Evolutionary conservation across 2,113 vertebrate genomes (phyloP).

Genomic region (Geococcyx californianus): DNA sequence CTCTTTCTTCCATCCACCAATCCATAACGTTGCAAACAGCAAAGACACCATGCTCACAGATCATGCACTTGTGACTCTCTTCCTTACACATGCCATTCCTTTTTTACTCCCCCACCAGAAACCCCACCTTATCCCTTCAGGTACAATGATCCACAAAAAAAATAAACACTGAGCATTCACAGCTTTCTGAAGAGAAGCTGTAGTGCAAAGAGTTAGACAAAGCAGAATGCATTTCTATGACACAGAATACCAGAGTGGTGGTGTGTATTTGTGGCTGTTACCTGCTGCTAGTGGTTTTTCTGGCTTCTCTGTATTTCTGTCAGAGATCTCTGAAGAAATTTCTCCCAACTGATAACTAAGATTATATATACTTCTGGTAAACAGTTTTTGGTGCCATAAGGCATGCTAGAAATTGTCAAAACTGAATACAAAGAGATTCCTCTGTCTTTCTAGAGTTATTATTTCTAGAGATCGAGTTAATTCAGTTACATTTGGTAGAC

Average conservation of each 20-base stretch:
- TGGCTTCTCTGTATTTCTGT: neutral
- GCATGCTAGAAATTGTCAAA: neutral
- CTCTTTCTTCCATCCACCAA: neutral
- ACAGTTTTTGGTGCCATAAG: neutral
- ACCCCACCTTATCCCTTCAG: neutral
- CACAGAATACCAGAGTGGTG: fast-evolving
- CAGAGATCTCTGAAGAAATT: neutral
- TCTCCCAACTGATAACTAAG: neutral
- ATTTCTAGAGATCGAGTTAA: neutral
- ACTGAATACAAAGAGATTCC: neutral
- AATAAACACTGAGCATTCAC: neutral
- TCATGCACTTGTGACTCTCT: neutral
- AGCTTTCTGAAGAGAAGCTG: neutral
- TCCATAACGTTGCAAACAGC: neutral
- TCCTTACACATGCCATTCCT: neutral
- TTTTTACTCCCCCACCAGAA: neutral
- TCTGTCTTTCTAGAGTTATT: neutral
- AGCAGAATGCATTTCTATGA: neutral
- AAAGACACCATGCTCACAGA: neutral
- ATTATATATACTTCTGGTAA: neutral
- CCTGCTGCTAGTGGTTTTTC: neutral
- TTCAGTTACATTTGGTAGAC: neutral
- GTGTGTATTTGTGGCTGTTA: neutral
- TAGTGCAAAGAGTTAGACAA: neutral
- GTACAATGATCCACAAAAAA: neutral